phyloP scores from a whole-genome alignment of 2,888 invertebrate species.

The Perizoma flavofasciatum region DNA sequence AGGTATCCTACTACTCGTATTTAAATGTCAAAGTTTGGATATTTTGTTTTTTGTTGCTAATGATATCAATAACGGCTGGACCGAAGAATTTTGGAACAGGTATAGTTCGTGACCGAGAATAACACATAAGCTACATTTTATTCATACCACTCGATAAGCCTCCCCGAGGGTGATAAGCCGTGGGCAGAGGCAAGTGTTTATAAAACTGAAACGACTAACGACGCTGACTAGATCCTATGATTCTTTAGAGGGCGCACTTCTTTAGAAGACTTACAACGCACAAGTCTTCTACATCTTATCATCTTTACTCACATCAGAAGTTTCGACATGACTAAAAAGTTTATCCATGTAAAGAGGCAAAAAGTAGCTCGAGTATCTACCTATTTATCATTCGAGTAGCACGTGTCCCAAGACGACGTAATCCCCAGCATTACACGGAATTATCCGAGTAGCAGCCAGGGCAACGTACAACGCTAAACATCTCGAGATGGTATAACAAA shows the following conservation, averaged over 20 bases:
- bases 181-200: background rate
- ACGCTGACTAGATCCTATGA: background rate
- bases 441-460: conserved; percentile 55
- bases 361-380: conserved; percentile 50
- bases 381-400: conserved; percentile 62
- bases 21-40: too few relatives aligned
- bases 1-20: too few relatives aligned
- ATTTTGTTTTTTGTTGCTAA: too few relatives aligned
- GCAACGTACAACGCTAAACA: conserved; percentile 54
- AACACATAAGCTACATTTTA: too few relatives aligned
- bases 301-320: conserved; percentile 31
- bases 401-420: conserved; percentile 52
- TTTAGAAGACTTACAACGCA: background rate
- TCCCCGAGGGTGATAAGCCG: too few relatives aligned
- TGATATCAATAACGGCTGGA: too few relatives aligned
- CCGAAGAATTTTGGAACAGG: too few relatives aligned
- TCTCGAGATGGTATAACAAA: conserved; percentile 45
- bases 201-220: conserved; percentile 1
- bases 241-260: too few relatives aligned
- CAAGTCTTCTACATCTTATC: conserved; percentile 11
- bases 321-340: conserved; percentile 50
- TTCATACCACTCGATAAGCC: too few relatives aligned
- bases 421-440: conserved; percentile 65
- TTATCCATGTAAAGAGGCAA: conserved; percentile 44
- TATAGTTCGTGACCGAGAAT: too few relatives aligned